Evolutionary conservation across 2,113 vertebrate genomes (phyloP), one percentile per base, ranked within the genome.

Genomic region (Poicephalus gulielmi): DNA sequence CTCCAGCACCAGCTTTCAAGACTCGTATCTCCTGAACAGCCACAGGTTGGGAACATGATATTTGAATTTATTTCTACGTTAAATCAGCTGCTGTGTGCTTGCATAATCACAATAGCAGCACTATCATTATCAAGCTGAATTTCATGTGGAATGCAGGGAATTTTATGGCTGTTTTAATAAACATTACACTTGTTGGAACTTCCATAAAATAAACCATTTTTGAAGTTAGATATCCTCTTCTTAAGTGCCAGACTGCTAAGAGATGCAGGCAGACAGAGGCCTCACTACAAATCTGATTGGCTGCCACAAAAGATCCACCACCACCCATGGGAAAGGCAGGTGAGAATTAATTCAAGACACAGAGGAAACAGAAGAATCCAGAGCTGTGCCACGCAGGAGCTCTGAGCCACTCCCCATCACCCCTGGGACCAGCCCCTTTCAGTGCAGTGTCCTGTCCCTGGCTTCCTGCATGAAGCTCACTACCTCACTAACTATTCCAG

Each of bases 141-240:
- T 95, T 92, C 79, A 90, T 31, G 46, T 37, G 23, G 59, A 80
- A 94, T 1, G 1, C 46, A 25, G 41, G 44, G 71, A 94, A 91
- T 91, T 95, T 93, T 88, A 93, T 33, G 46, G 43, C n/a, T 93
- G 30, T 74, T 93, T 86, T 95, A 96, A 95, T 92, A 95, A 90
- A 88, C 71, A 93, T 88, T 90, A 80, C 3, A 4, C 67, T 88
- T 80, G 85, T 75, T 92, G 59, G 63, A 90, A 93, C 50, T 95
- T 92, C 79, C 50, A 69, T 81, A 83, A 94, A 93, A 83, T 41
- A 91, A 85, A 80, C 35, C 33, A 46, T 77, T 90, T 93, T 83
- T 95, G 71, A 90, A 93, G 70, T 90, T 88, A 92, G 95, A 94
- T 57, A 93, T 63, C 13, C 31, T 37, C 31, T 89, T 73, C n/a